Evolutionary conservation across 23 tunicate species (phyloP).

Genomic region (Aplidium turbinatum): DNA sequence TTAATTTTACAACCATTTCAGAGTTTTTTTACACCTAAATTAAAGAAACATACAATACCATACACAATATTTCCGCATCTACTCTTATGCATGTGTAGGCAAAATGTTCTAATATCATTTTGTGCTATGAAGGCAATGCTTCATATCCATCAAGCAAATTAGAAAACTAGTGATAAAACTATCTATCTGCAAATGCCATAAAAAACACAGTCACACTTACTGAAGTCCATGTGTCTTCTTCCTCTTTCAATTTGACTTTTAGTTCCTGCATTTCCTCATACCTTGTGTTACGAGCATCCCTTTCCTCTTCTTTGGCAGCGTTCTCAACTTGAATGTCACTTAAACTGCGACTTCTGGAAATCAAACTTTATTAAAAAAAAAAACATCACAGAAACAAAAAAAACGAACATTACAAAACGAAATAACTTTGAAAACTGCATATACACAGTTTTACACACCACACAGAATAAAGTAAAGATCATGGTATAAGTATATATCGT

Average conservation of each 20-base stretch:
- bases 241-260: conserved; percentile 73
- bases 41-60: too few relatives aligned
- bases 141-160: too few relatives aligned
- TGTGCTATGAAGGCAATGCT: too few relatives aligned
- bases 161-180: too few relatives aligned
- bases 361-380: neutral
- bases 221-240: conserved; percentile 90
- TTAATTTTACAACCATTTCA: too few relatives aligned
- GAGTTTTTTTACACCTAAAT: too few relatives aligned
- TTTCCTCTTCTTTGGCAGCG: conserved; percentile 52
- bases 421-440: neutral
- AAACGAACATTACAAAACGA: neutral
- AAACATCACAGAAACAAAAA: neutral
- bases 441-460: neutral
- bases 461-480: neutral
- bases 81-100: too few relatives aligned
- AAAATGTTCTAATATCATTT: too few relatives aligned
- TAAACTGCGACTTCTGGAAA: conserved; percentile 70
- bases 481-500: too few relatives aligned
- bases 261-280: conserved; percentile 87
- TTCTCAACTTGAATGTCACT: conserved; percentile 74
- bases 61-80: too few relatives aligned
- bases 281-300: conserved; percentile 55
- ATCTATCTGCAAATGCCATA: too few relatives aligned
- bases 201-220: conserved; percentile 27